Evolutionary conservation across 53 echinoderm and acorn worm species (phyloP).

Genomic region (Holothuria scabra): DNA sequence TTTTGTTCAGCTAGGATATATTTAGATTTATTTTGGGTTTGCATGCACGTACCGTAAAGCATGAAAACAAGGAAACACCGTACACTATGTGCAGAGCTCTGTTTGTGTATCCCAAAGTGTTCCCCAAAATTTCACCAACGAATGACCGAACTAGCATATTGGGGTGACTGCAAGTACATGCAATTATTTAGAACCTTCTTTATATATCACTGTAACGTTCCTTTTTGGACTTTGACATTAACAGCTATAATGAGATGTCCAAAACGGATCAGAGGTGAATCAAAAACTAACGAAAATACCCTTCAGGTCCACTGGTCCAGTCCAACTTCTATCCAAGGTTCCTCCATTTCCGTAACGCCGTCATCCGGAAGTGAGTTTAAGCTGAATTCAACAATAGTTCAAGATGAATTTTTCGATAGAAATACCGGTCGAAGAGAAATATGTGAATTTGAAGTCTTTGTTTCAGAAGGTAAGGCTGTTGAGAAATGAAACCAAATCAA

Average conservation of each 20-base stretch:
- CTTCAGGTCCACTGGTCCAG: slow-evolving; percentile 9
- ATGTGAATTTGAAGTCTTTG: not conserved
- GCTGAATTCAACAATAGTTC: not conserved
- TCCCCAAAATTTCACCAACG: no score
- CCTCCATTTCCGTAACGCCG: not conserved
- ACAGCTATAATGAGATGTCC: not conserved
- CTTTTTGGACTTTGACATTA: not conserved
- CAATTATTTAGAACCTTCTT: no score
- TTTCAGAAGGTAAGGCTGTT: not conserved
- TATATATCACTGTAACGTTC: no score
- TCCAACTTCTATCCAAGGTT: not conserved
- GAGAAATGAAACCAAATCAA: no score
- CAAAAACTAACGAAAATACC: not conserved
- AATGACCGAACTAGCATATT: no score
- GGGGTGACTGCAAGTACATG: no score
- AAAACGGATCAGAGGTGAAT: not conserved
- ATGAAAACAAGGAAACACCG: no score
- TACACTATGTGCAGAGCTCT: no score
- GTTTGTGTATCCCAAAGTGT: no score
- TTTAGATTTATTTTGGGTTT: no score
- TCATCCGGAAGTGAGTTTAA: not conserved
- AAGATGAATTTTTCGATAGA: not conserved
- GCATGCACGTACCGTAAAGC: no score
- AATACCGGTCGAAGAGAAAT: not conserved
- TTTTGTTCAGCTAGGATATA: no score